Base-by-base conservation (phyloP, 2,888 invertebrate species). In the Leucophenga montana region DNA sequence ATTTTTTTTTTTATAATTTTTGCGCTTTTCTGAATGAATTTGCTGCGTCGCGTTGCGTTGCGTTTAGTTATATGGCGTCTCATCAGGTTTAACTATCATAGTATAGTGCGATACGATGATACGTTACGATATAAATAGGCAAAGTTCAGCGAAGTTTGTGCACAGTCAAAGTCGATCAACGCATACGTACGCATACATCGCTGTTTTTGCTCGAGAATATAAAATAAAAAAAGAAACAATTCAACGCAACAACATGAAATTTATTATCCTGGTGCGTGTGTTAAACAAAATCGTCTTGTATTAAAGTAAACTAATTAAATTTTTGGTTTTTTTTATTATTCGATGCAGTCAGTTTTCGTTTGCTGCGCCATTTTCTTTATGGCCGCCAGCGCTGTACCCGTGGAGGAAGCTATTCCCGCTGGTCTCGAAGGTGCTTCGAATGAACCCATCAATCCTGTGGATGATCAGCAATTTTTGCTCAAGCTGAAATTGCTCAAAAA, bases 401-500 rank as follows among this genome's bases (percentile, higher is more conserved):
- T 83, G 8, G 86, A 87, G 71, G 86, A 86, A 71, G 71, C 87
- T 31, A 84, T 87, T 22, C 86, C 87, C 9, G 81, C 80, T 27
- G 86, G 86, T 13, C 71, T 87, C 62, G 86, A 85, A 54, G 86
- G 86, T 61, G 75, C 75, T 69, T 82, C 78, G 56, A 83, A 75
- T 31, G 86, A 86, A 54, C 70, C 75, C n/a, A 66, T 77, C 22
- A 82, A 73, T 56, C 86, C 86, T 13, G 71, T 81, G 3, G 86
- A 86, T 67, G 84, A 86, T 73, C 82, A 85, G 65, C 80, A 82
- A 14, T 71, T 87, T 69, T 72, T 87, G 65, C 74, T 87, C 48
- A 87, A 86, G 72, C 68, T 86, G 56, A 79, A 80, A 71, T 73
- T 86, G 72, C 78, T 86, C 69, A 86, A 86, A 74, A 86, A 86